Percentiles rank a stretch among this genome's conserved stretches.
phyloP scores from a whole-genome alignment of 92 coral and sea anemone species.

The Porites lobata region DNA sequence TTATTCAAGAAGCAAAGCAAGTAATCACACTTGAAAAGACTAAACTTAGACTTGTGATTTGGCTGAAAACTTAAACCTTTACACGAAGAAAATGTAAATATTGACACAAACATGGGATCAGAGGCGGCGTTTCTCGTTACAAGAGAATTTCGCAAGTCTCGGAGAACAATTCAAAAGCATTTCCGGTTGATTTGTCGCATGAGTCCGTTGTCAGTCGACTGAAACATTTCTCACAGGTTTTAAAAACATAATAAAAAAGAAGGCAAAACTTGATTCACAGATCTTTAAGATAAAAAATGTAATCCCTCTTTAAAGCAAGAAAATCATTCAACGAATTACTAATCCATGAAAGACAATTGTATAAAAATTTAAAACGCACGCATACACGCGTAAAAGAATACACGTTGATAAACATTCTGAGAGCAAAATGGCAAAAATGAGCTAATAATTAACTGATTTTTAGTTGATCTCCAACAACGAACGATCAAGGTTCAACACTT shows the following conservation, averaged over 20 bases:
- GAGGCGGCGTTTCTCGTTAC: neutral
- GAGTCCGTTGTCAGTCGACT: too few relatives aligned
- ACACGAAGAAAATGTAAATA: neutral
- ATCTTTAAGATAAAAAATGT: neutral
- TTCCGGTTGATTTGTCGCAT: neutral
- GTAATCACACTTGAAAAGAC: neutral
- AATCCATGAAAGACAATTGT: constrained; percentile 2
- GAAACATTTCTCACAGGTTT: neutral
- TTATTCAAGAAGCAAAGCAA: neutral
- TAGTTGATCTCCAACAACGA: neutral
- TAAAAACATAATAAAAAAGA: neutral
- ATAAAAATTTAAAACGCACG: neutral
- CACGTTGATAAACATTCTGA: constrained; percentile 10
- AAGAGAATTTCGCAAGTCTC: neutral
- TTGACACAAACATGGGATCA: constrained; percentile 3
- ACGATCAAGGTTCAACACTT: neutral
- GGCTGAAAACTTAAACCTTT: neutral
- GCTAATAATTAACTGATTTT: constrained; percentile 23
- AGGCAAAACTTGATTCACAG: neutral
- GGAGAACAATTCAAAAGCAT: neutral
- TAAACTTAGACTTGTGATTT: neutral
- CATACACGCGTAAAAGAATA: constrained; percentile 25
- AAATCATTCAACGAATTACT: neutral
- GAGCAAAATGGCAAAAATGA: neutral
- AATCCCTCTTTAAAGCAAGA: constrained; percentile 13